These are phyloP conservation scores for Adelognathus sp. DNA, from an alignment of 2,888 invertebrate species.

Conservation along the genomic window DNA sequence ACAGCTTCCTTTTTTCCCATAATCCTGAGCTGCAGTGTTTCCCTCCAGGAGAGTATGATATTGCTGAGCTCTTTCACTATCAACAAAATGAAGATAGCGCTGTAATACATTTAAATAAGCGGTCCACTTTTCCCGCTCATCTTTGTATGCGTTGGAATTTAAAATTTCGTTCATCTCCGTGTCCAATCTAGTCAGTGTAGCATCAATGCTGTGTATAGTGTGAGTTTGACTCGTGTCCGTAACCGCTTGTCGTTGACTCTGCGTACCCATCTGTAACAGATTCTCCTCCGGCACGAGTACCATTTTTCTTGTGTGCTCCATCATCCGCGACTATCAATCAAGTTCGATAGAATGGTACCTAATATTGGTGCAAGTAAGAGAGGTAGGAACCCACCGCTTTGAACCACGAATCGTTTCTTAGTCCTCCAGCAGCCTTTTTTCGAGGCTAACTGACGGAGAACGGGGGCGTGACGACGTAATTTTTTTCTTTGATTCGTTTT, in stretches of 20 bases:
- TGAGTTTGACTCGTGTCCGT: not conserved
- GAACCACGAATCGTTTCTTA: not conserved
- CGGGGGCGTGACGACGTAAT: no score
- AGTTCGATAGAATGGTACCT: not conserved
- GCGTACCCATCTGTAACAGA: not conserved
- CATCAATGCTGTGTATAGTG: not conserved
- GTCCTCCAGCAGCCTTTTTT: not conserved
- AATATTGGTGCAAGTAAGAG: no score
- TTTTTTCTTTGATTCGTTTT: no score
- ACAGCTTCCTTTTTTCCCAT: not conserved
- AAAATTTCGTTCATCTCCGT: no score
- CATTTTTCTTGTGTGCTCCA: slow-evolving; percentile 40
- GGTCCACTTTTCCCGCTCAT: no score
- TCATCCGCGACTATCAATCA: not conserved
- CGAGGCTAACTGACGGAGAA: no score
- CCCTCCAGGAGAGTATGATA: not conserved
- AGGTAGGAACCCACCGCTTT: slow-evolving; percentile 1
- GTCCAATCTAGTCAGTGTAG: not conserved
- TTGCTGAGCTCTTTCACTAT: no score
- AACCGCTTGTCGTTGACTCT: not conserved
- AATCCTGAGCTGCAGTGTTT: not conserved
- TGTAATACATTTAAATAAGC: no score
- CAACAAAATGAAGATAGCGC: no score
- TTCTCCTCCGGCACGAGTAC: slow-evolving; percentile 29
- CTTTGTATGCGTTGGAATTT: no score